Base-by-base conservation (phyloP, 2,888 invertebrate species). In the Escarpia spicata region DNA sequence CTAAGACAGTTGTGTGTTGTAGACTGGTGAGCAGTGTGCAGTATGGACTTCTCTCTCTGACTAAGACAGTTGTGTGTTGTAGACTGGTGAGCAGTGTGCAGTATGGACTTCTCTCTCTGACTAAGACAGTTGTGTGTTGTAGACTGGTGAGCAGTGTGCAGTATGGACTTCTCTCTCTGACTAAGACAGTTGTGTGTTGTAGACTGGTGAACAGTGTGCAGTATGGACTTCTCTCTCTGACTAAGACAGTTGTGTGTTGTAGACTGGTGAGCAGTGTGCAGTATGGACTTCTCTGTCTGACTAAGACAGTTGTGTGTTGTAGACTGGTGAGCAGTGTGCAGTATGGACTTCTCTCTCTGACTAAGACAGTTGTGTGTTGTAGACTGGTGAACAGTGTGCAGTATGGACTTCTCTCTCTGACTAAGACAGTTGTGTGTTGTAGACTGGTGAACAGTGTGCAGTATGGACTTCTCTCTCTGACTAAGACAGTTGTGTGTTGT, bases 401-500 rank as follows among this genome's bases (percentile, higher is more conserved):
- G 98, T 94, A 99, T 99, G 99, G 99, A 99, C 97, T 99, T 99
- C 96, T 52, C 52, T 52, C 52, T 52, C 52, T 52, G 2, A 12
- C 52, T 52, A 4, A 4, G 9, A 9, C 52, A 12, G 52, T 4
- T 52, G 52, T 52, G 15, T 52, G 15, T 52, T 52, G 52, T 95
- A 98, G 98, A 96, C 97, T 99, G 92, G 99, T 99, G 10, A 99
- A 99, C 96, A 98, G 98, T 94, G 99, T 99, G 99, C 37, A 37
- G 37, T 37, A 37, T 37, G 37, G 99, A 99, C 97, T 99, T 99
- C 96, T 52, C 52, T 52, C 52, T 52, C 45, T 45, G 0, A 45
- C 45, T 45, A 45, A 45, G 45, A 45, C 45, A 9, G 45, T 45
- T 45, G 45, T 10, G 10, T 45, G 10, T 45, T 45, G 10, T 95